Evolutionary conservation across 1,140 invertebrate genomes (phyloP).

Genomic region (Drosophila tani): DNA sequence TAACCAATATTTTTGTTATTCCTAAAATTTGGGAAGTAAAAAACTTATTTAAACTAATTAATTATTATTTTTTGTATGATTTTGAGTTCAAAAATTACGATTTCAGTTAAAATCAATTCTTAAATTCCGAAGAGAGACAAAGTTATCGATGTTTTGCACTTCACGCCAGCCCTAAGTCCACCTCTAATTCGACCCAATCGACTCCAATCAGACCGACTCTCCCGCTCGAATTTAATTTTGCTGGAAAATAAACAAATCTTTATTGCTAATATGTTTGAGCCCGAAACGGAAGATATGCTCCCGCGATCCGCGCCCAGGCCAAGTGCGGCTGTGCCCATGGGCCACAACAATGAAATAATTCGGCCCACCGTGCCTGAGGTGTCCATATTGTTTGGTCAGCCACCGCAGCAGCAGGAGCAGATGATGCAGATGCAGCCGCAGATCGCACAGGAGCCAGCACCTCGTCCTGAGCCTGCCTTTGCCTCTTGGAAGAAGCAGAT

Average conservation of each 20-base stretch:
- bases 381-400: conserved; percentile 75
- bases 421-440: conserved; percentile 22
- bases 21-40: background rate
- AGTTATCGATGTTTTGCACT: conserved; percentile 3
- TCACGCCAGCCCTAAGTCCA: background rate
- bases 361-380: conserved; percentile 75
- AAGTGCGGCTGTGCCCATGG: conserved; percentile 55
- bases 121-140: background rate
- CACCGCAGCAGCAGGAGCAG: conserved; percentile 42
- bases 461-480: conserved; percentile 37
- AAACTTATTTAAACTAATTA: background rate
- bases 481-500: conserved; percentile 80
- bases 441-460: conserved; percentile 8
- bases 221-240: conserved; percentile 67
- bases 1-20: too few species aligned
- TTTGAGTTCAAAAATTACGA: background rate
- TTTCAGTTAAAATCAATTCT: too few species aligned
- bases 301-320: conserved; percentile 71
- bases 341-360: conserved; percentile 45
- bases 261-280: conserved; percentile 68
- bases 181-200: conserved; percentile 14
- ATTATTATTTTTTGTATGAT: too few species aligned
- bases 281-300: conserved; percentile 80
- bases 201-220: conserved; percentile 42
- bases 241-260: background rate